Conservation (phyloP, 2,797 vertebrate genomes). For the Micropoecilia bifurca region DNA sequence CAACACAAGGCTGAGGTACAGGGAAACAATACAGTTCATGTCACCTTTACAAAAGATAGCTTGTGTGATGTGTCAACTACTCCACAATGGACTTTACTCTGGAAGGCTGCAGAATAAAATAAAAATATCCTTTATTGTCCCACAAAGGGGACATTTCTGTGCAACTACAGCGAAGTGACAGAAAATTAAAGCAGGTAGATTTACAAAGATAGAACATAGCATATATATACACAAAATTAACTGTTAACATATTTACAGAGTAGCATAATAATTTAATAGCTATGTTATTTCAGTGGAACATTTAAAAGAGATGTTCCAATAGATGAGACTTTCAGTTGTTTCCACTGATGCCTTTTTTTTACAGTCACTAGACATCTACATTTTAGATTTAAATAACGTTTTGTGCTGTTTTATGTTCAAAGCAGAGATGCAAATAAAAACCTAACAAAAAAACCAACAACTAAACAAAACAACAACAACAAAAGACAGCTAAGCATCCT, state of each 20-base stretch:
- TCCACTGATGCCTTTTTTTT: not conserved
- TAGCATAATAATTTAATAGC: not conserved
- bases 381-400: not conserved
- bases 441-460: too few species aligned
- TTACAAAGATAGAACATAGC: too few species aligned
- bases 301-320: not conserved
- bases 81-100: not conserved
- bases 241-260: not conserved
- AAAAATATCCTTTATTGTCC: too few species aligned
- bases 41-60: not conserved
- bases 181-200: too few species aligned
- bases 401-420: not conserved
- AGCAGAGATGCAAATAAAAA: not conserved
- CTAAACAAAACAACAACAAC: too few species aligned
- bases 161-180: too few species aligned
- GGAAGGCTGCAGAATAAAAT: not conserved
- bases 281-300: not conserved
- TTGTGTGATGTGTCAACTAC: not conserved
- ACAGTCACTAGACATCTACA: not conserved
- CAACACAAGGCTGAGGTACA: not conserved
- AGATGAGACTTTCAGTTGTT: not conserved
- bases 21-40: not conserved
- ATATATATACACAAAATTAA: not conserved
- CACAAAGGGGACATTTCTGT: too few species aligned
- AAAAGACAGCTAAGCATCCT: not conserved